These are phyloP conservation scores for Catostomus latipinnis DNA, from an alignment of 2,797 vertebrate species.

Conservation along the genomic window DNA sequence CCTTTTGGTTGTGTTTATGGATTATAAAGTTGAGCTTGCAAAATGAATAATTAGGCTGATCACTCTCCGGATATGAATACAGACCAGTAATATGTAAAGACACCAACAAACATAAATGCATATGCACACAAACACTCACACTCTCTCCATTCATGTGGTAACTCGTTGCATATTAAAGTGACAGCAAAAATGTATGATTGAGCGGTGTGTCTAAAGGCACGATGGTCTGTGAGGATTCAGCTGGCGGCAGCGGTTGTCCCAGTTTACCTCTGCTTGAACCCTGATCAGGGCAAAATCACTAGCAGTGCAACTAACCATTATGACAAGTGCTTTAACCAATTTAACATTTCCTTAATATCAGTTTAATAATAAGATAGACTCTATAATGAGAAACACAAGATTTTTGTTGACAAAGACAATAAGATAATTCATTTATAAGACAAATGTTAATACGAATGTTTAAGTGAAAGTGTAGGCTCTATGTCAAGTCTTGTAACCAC, in stretches of 20 bases:
- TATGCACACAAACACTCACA: neutral
- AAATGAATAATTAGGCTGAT: conserved; percentile 10
- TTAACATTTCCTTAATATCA: neutral
- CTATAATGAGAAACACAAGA: too few relatives aligned
- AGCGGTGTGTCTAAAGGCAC: neutral
- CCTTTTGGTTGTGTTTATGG: neutral
- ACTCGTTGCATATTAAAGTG: conserved; percentile 12
- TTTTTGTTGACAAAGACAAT: too few relatives aligned
- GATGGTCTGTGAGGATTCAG: conserved; percentile 7
- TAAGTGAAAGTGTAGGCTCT: too few relatives aligned
- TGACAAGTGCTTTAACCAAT: neutral
- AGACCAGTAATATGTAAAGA: neutral
- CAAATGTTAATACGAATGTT: too few relatives aligned
- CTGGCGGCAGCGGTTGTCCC: neutral
- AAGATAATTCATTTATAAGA: too few relatives aligned
- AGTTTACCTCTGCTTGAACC: conserved; percentile 16
- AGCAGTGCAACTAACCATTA: neutral
- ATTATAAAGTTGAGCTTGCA: neutral
- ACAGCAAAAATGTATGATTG: conserved; percentile 1
- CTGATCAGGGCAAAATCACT: conserved; percentile 4
- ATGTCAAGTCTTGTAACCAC: too few relatives aligned
- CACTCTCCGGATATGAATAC: neutral
- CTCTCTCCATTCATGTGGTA: conserved; percentile 7
- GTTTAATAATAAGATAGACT: too few relatives aligned
- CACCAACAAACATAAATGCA: neutral